phyloP scores from a whole-genome alignment of 2,797 vertebrate species.

The Hafferia zeledoni region DNA sequence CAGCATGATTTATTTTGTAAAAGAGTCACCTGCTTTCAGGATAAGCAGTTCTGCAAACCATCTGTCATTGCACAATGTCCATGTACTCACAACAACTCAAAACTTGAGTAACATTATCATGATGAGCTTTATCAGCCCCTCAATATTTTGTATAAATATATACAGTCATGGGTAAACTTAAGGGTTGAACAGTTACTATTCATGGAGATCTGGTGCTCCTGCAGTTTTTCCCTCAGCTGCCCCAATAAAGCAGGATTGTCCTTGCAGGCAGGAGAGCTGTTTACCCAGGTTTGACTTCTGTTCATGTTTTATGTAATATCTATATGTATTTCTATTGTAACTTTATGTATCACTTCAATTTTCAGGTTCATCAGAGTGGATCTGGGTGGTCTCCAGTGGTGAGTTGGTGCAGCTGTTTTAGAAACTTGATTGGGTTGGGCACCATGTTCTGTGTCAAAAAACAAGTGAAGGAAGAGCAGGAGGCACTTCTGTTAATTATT shows the following conservation, averaged over 20 bases:
- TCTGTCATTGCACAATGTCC: fast-evolving
- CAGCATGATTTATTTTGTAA: background rate
- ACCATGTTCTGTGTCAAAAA: background rate
- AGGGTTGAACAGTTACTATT: background rate
- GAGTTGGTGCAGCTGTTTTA: conserved; percentile 28
- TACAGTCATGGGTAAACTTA: background rate
- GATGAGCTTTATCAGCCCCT: background rate
- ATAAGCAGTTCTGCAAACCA: background rate
- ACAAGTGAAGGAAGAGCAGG: background rate
- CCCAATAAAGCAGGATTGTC: background rate
- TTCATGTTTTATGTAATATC: fast-evolving
- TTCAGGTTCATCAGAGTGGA: conserved; percentile 94
- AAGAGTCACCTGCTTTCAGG: background rate
- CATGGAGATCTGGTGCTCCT: background rate
- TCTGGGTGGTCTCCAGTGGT: conserved; percentile 99
- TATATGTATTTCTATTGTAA: background rate
- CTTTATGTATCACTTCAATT: background rate
- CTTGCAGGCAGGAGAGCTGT: background rate
- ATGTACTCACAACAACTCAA: fast-evolving
- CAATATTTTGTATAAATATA: background rate
- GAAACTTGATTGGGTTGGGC: background rate
- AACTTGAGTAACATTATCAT: background rate
- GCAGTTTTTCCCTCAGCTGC: background rate
- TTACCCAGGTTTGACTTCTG: fast-evolving
- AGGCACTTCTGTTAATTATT: background rate